phyloP scores from a whole-genome alignment of 2,888 invertebrate genomes.

The Cyaniris semiargus region DNA sequence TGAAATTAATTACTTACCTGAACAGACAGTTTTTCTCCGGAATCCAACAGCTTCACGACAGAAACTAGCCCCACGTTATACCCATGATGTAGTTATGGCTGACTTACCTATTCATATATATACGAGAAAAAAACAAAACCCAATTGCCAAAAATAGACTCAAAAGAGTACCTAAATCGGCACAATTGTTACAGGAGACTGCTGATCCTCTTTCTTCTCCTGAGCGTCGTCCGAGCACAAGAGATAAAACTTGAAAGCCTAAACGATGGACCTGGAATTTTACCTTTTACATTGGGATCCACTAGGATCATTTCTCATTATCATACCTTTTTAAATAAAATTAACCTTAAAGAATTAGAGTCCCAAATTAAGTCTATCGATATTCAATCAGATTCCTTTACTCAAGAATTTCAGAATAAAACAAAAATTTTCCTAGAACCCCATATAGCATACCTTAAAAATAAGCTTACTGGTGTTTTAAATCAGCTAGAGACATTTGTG shows the following conservation, averaged over 20 bases:
- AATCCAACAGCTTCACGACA: too few species aligned
- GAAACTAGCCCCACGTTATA: slow-evolving; percentile 28
- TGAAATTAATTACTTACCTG: too few species aligned
- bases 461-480: slow-evolving; percentile 22
- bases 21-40: too few species aligned
- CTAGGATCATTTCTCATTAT: not conserved
- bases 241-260: slow-evolving; percentile 31
- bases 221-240: not conserved
- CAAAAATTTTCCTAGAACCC: not conserved
- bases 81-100: slow-evolving; percentile 25
- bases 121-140: slow-evolving; percentile 29
- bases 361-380: not conserved
- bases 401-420: not conserved
- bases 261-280: slow-evolving; percentile 30
- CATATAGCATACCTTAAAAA: slow-evolving; percentile 32
- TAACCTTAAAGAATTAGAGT: not conserved
- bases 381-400: not conserved
- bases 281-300: not conserved
- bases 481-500: slow-evolving; percentile 22
- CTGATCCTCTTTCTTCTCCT: slow-evolving; percentile 12
- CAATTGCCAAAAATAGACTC: too few species aligned
- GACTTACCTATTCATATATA: slow-evolving; percentile 36
- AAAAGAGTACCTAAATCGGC: too few species aligned
- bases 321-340: not conserved
- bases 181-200: not conserved